These are phyloP conservation scores for Pararge aegeria DNA, from an alignment of 1,140 invertebrate species.

Conservation along the genomic window DNA sequence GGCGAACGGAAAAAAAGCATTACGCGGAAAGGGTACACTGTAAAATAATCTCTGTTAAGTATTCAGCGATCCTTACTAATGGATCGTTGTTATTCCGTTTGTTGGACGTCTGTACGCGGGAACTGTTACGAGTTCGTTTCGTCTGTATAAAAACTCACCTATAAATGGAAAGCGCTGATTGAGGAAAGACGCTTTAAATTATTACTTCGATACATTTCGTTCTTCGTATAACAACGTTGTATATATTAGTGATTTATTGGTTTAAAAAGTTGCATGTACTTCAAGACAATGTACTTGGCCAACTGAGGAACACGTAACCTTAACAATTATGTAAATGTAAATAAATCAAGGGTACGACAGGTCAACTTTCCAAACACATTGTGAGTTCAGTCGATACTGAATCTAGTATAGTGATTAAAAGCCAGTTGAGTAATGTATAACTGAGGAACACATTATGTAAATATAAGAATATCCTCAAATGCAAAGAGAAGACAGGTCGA, in stretches of 20 bases:
- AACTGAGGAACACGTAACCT: too few relatives aligned
- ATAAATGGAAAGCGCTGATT: slow-evolving; percentile 1
- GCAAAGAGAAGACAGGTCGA: too few relatives aligned
- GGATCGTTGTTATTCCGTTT: slow-evolving; percentile 27
- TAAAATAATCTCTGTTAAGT: slow-evolving; percentile 40
- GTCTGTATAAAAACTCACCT: slow-evolving; percentile 3
- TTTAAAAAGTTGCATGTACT: background rate
- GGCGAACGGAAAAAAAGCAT: slow-evolving; percentile 44
- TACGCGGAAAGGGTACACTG: slow-evolving; percentile 42
- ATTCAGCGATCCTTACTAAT: slow-evolving; percentile 32
- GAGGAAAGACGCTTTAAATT: background rate
- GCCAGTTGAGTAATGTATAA: too few relatives aligned
- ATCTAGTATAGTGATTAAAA: too few relatives aligned
- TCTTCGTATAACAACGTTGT: background rate
- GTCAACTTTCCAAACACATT: too few relatives aligned
- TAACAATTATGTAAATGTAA: too few relatives aligned
- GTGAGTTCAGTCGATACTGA: too few relatives aligned
- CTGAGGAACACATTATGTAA: too few relatives aligned
- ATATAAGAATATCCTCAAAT: too few relatives aligned
- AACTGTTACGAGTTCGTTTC: slow-evolving; percentile 12
- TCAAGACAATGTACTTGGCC: too few relatives aligned
- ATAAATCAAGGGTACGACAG: too few relatives aligned
- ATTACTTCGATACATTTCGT: background rate
- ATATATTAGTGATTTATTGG: background rate
- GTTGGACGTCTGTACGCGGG: slow-evolving; percentile 11